Evolutionary conservation across 2,797 vertebrate genomes (phyloP).

Genomic region (Benthosema pterotum): DNA sequence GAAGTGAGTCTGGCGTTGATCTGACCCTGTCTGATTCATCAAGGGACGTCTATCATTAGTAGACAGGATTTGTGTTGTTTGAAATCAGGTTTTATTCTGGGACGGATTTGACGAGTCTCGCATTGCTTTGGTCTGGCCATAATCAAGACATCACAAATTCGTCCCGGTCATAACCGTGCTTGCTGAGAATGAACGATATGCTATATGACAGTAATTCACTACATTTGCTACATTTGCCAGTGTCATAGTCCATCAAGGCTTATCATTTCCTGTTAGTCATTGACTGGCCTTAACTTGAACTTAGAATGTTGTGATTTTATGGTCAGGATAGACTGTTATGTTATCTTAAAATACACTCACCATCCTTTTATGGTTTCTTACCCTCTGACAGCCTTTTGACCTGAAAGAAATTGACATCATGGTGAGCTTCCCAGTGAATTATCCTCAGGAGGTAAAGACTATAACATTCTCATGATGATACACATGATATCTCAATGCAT

Average conservation of each 20-base stretch:
- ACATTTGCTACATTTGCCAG: not conserved
- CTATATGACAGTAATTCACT: not conserved
- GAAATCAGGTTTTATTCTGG: too few relatives aligned
- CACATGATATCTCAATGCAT: too few relatives aligned
- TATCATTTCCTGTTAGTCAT: not conserved
- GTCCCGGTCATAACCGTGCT: too few relatives aligned
- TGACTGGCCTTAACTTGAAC: not conserved
- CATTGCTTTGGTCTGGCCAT: too few relatives aligned
- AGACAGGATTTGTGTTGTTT: too few relatives aligned
- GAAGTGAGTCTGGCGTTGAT: too few relatives aligned
- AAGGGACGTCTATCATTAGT: too few relatives aligned
- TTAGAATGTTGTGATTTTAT: not conserved
- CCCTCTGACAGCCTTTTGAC: slow-evolving; percentile 81
- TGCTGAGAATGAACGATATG: not conserved
- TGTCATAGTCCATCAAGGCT: slow-evolving; percentile 1
- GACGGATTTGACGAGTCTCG: too few relatives aligned
- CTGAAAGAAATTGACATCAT: slow-evolving; percentile 83
- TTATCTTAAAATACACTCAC: slow-evolving; percentile 13
- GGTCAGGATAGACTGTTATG: not conserved
- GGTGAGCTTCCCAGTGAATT: slow-evolving; percentile 84
- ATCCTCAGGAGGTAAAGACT: slow-evolving; percentile 81
- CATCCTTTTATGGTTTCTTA: slow-evolving; percentile 36
- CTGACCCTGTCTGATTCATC: too few relatives aligned
- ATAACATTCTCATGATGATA: not conserved
- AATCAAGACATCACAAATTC: too few relatives aligned